These are phyloP conservation scores for Indicator indicator DNA, from an alignment of 2,113 vertebrate species.

Conservation along the genomic window DNA sequence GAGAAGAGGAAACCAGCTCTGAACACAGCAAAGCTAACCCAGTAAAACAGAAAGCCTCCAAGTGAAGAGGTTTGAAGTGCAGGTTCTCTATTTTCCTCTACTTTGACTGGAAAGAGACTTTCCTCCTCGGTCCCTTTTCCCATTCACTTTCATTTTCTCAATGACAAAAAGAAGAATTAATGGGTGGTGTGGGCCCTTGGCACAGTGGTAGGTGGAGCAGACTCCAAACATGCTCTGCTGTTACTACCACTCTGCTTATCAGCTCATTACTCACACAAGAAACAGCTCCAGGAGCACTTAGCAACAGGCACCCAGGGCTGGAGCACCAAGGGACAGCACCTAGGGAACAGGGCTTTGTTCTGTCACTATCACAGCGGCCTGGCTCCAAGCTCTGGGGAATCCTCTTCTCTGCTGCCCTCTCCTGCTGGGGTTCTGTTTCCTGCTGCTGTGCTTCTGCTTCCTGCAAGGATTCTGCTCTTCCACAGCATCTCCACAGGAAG, in stretches of 20 bases:
- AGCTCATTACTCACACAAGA: neutral
- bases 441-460: neutral
- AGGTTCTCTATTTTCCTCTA: neutral
- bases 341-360: neutral
- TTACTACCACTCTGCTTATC: neutral
- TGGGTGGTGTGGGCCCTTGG: neutral
- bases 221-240: neutral
- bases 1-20: neutral
- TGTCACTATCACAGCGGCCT: neutral
- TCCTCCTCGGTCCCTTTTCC: neutral
- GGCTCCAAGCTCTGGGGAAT: neutral
- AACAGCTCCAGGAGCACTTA: neutral
- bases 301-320: neutral
- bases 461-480: neutral
- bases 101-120: neutral
- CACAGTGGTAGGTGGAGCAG: neutral
- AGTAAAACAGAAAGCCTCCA: neutral
- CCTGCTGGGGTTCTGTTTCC: neutral
- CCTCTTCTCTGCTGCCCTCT: neutral
- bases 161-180: neutral
- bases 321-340: neutral
- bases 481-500: neutral
- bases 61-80: no score
- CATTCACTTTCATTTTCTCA: neutral
- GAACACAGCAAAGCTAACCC: neutral